Evolutionary conservation across 2,888 invertebrate species (phyloP).

Genomic region (Eudemis profundana): DNA sequence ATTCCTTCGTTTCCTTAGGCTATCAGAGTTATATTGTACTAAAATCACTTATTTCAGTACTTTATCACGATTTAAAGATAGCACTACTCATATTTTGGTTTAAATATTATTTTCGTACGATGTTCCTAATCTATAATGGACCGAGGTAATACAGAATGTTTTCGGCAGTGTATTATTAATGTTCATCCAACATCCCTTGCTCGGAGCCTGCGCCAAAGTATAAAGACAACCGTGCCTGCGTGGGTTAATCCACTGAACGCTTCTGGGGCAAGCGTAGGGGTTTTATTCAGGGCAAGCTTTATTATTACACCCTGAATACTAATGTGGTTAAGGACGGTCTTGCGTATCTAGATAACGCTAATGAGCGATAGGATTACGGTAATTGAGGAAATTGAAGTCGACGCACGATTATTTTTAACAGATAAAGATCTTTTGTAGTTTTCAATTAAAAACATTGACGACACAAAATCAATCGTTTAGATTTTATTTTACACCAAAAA

Average conservation of each 20-base stretch:
- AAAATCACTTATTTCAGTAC: too few relatives aligned
- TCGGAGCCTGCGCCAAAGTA: too few relatives aligned
- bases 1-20: too few relatives aligned
- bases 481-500: too few relatives aligned
- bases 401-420: background rate
- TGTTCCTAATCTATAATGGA: too few relatives aligned
- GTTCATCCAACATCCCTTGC: conserved; percentile 16
- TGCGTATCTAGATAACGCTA: background rate
- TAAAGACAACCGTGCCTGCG: conserved; percentile 12
- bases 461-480: too few relatives aligned
- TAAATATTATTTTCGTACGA: too few relatives aligned
- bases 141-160: conserved; percentile 2
- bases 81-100: too few relatives aligned
- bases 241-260: conserved; percentile 19
- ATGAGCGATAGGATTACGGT: conserved; percentile 3
- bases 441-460: too few relatives aligned
- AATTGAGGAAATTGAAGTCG: background rate
- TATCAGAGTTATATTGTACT: too few relatives aligned
- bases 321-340: conserved; percentile 4
- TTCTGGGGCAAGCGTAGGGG: conserved; percentile 12
- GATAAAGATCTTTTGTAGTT: background rate
- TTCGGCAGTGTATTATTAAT: conserved; percentile 24
- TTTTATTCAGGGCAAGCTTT: conserved; percentile 21
- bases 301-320: conserved; percentile 21
- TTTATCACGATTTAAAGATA: too few relatives aligned